phyloP scores from a whole-genome alignment of 2,888 invertebrate genomes.

The Tenodera sinensis region DNA sequence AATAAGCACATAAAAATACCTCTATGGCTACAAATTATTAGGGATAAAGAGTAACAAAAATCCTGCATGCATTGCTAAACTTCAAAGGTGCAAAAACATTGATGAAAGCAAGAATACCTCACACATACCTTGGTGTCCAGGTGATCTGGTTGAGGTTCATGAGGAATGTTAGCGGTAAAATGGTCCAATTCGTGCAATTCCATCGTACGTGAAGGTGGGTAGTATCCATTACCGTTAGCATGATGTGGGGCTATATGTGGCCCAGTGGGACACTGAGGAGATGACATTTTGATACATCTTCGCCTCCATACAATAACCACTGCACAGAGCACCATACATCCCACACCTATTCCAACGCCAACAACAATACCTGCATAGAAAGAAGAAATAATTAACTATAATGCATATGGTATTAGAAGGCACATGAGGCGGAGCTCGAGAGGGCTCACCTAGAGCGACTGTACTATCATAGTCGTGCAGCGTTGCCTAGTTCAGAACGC shows the following conservation, averaged over 20 bases:
- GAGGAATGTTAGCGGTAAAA: constrained; percentile 34
- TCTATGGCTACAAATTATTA: no score
- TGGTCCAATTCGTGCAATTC: constrained; percentile 43
- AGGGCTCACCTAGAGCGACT: no score
- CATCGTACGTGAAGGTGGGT: constrained; percentile 33
- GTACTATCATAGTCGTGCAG: no score
- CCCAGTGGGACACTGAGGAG: constrained; percentile 1
- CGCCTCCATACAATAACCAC: constrained; percentile 50
- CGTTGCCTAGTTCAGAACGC: no score
- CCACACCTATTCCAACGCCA: constrained; percentile 47
- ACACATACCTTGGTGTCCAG: constrained; percentile 55
- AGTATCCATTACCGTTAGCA: constrained; percentile 26
- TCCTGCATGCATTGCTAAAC: no score
- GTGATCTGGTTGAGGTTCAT: constrained; percentile 39
- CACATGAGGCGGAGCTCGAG: no score
- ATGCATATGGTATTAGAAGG: no score
- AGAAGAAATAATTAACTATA: no score
- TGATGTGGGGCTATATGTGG: background rate
- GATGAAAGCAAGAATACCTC: background rate
- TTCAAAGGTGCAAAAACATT: no score
- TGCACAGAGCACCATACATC: constrained; percentile 46
- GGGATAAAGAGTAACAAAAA: no score
- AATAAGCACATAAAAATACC: no score
- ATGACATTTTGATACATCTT: constrained; percentile 30
- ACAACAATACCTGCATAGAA: constrained; percentile 49